These are phyloP conservation scores for Hystrix cristata DNA, from an alignment of 2,113 vertebrate genomes.

Conservation along the genomic window DNA sequence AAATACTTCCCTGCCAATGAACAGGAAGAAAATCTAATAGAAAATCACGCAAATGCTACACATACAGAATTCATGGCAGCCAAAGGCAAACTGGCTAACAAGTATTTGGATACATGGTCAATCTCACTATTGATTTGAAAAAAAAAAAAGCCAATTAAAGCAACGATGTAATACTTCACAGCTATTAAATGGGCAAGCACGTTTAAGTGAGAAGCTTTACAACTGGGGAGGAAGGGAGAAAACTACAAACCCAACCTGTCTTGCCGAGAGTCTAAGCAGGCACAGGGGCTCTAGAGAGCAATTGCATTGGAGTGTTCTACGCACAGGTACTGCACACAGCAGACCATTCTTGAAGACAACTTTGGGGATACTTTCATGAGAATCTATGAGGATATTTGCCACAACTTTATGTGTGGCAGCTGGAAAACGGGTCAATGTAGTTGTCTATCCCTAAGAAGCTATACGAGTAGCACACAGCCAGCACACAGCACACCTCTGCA, in stretches of 20 bases:
- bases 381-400: neutral
- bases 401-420: neutral
- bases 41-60: neutral
- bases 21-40: neutral
- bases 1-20: neutral
- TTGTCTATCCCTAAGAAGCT: neutral
- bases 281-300: accelerated
- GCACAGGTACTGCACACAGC: neutral
- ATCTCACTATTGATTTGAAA: neutral
- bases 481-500: accelerated
- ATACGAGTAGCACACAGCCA: neutral
- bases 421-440: neutral
- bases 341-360: neutral
- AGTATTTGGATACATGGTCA: neutral
- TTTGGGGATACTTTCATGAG: neutral
- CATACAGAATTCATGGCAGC: neutral
- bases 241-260: neutral
- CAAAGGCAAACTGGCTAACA: neutral
- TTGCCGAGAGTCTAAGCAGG: neutral
- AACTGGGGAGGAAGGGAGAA: neutral
- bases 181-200: neutral
- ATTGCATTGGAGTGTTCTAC: neutral
- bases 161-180: neutral
- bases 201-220: neutral
- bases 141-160: neutral